Percentiles rank a stretch among this genome's conserved stretches.
These are phyloP conservation scores for Andrena marginata DNA, from an alignment of 2,888 invertebrate species.

Conservation along the genomic window DNA sequence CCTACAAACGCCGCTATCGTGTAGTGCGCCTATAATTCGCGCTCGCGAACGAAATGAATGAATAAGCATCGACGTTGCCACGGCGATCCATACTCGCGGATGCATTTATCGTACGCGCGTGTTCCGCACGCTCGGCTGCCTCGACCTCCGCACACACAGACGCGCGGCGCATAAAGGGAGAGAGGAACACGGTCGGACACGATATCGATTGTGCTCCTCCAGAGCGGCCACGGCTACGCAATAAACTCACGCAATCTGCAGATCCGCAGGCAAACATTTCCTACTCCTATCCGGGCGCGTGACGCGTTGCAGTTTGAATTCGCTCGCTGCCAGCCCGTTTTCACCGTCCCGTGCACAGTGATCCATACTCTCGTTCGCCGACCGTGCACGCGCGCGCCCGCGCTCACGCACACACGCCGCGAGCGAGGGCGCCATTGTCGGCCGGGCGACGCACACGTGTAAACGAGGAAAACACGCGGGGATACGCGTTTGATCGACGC, in stretches of 20 bases:
- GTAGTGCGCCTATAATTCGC: too few species aligned
- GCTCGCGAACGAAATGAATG: too few species aligned
- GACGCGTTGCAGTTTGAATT: conserved; percentile 48
- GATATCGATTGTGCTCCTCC: conserved; percentile 52
- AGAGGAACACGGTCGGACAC: conserved; percentile 27
- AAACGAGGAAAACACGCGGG: conserved; percentile 34
- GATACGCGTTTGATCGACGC: conserved; percentile 50
- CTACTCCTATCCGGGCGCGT: conserved; percentile 36
- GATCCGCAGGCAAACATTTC: conserved; percentile 55
- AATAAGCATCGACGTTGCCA: too few species aligned
- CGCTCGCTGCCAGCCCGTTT: conserved; percentile 37
- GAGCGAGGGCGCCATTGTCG: conserved; percentile 5
- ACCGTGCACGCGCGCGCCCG: background rate
- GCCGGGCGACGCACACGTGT: conserved; percentile 5
- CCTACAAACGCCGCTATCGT: too few species aligned
- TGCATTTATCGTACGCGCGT: conserved; percentile 35
- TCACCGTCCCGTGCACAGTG: conserved; percentile 34
- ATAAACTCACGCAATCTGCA: conserved; percentile 62
- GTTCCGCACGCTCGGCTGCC: conserved; percentile 1
- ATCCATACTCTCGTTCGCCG: background rate
- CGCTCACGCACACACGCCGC: background rate
- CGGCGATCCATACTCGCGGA: conserved; percentile 15
- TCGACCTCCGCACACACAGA: conserved; percentile 1
- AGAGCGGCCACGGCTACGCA: conserved; percentile 33
- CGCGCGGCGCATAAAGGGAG: background rate